Conservation (phyloP, 1,140 invertebrate species). For the Zophobas atratus region DNA sequence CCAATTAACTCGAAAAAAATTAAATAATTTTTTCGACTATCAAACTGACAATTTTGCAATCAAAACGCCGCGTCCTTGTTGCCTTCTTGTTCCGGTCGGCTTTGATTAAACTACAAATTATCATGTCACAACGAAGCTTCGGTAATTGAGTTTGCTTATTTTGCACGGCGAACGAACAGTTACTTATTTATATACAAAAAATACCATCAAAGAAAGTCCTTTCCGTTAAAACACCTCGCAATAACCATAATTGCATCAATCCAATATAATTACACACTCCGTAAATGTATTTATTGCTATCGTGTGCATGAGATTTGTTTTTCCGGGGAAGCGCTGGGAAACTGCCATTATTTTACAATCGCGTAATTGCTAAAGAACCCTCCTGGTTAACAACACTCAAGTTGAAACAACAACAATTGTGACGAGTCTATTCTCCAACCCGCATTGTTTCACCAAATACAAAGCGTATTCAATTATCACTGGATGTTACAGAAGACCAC, state of each 20-base stretch:
- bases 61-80: background rate
- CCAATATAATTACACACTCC: too few relatives aligned
- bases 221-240: background rate
- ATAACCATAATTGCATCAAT: background rate
- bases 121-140: background rate
- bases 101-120: background rate
- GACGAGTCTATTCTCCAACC: background rate
- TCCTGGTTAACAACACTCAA: background rate
- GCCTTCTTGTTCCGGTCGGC: background rate
- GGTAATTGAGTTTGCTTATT: background rate
- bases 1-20: too few relatives aligned
- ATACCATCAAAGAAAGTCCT: too few relatives aligned
- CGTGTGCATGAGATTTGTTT: background rate
- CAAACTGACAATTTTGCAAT: background rate
- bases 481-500: constrained; percentile 2
- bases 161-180: too few relatives aligned
- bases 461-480: constrained; percentile 19
- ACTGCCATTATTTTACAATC: background rate
- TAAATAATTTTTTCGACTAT: too few relatives aligned
- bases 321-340: background rate
- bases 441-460: constrained; percentile 28
- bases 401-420: background rate
- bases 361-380: background rate
- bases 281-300: background rate
- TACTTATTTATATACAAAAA: too few relatives aligned